Evolutionary conservation across 2,797 vertebrate genomes (phyloP), one percentile per base, ranked within the genome.

Genomic region (Benthosema pterotum): DNA sequence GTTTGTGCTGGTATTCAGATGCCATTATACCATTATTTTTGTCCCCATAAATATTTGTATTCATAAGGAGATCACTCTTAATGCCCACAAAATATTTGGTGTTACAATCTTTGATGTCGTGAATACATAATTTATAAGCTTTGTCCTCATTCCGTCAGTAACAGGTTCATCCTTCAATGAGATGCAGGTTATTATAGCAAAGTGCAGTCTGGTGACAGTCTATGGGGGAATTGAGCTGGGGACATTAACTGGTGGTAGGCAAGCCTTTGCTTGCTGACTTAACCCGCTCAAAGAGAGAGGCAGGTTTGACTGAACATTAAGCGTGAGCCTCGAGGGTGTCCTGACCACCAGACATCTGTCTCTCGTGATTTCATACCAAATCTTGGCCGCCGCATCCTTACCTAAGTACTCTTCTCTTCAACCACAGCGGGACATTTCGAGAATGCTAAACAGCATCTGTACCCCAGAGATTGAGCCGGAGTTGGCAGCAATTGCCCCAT

Each of bases 141-240:
- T 16, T 75, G 89, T 60, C 83, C 89, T 87, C 80, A 83, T 91
- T 90, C 87, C 83, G 81, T 85, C 86, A 83, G 46, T 87, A 74
- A 74, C 58, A 59, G 63, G 53, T 69, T 65, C 55, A 67, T 79
- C 61, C 17, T 62, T 64, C 72, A 42, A 63, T 61, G 67, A 51
- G 32, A 66, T 42, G 60, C 63, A 50, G 60, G 73, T 73, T 77
- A 83, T 74, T 67, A 77, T 75, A 69, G 42, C 69, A 66, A 71
- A 61, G 32, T 46, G 51, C 16, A 60, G 18, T 50, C 48, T 13
- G 8, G 57, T n/a, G n/a, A n/a, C n/a, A n/a, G n/a, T 80, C 51
- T 54, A 45, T 13, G 25, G 45, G 51, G 14, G 52, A 12, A 63
- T 56, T 42, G 14, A 60, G 51, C 38, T 3, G 42, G 61, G 38